phyloP scores from a whole-genome alignment of 2,888 invertebrate species.

The Neuroscelio doddi region DNA sequence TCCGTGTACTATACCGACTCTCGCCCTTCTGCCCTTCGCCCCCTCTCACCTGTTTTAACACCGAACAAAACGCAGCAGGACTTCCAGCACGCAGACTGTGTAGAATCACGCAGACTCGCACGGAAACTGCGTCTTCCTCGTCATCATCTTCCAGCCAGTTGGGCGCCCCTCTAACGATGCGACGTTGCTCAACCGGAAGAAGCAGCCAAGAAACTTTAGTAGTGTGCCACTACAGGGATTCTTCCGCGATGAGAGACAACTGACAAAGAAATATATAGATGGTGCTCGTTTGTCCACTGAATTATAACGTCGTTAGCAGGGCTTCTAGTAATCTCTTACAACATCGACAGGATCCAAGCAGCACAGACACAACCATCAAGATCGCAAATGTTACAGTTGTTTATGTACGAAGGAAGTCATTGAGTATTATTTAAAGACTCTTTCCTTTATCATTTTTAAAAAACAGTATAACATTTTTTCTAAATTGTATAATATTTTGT shows the following conservation, averaged over 20 bases:
- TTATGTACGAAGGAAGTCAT: too few relatives aligned
- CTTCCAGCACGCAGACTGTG: conserved; percentile 26
- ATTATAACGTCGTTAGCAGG: conserved; percentile 32
- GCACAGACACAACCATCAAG: too few relatives aligned
- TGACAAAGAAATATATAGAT: conserved; percentile 50
- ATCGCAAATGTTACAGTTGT: too few relatives aligned
- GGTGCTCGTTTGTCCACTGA: conserved; percentile 49
- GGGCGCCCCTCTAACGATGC: conserved; percentile 58
- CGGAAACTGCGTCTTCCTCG: conserved; percentile 32
- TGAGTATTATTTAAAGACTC: too few relatives aligned
- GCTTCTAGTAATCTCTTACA: conserved; percentile 3
- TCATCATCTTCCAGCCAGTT: conserved; percentile 55
- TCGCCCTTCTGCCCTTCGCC: conserved; percentile 13
- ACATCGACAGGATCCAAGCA: neutral
- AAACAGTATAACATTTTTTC: too few relatives aligned
- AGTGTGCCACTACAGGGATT: conserved; percentile 36
- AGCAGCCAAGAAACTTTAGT: conserved; percentile 59
- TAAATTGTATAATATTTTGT: too few relatives aligned
- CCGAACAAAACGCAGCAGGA: conserved; percentile 34
- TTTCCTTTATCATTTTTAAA: too few relatives aligned
- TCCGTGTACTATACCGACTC: conserved; percentile 7
- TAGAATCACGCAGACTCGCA: conserved; percentile 30
- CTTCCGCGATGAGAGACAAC: conserved; percentile 50
- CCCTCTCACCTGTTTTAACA: conserved; percentile 37
- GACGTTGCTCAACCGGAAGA: conserved; percentile 57